Conservation (phyloP, 1,140 invertebrate genomes). For the Rhagoletis zephyria region DNA sequence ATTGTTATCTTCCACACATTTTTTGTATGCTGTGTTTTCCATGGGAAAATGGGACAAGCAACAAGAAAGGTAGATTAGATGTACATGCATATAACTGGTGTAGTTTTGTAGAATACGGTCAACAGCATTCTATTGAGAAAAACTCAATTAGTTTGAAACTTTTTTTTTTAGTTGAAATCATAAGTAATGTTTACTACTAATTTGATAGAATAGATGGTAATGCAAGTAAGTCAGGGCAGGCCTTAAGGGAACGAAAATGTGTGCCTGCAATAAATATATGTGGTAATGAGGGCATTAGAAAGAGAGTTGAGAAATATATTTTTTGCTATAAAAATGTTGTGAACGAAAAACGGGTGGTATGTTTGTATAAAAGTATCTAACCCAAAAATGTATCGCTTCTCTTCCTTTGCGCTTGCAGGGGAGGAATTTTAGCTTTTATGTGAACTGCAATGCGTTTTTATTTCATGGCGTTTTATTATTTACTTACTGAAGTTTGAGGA, state of each 20-base stretch:
- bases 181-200: not conserved
- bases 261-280: not conserved
- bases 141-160: not conserved
- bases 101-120: slow-evolving; percentile 19
- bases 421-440: no score
- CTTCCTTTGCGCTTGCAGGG: no score
- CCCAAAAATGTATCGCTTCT: no score
- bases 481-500: no score
- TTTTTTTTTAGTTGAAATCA: not conserved
- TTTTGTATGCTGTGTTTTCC: not conserved
- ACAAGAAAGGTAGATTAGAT: slow-evolving; percentile 3
- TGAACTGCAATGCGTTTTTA: no score
- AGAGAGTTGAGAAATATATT: no score
- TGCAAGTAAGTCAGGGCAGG: slow-evolving; percentile 30
- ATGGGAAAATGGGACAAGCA: slow-evolving; percentile 30
- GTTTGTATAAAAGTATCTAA: no score
- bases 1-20: not conserved
- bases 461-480: no score
- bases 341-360: no score
- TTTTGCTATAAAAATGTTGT: no score
- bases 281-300: not conserved
- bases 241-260: not conserved
- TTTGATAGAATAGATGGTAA: not conserved
- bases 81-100: not conserved
- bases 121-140: not conserved